phyloP scores from a whole-genome alignment of 2,113 vertebrate species.

The Neotoma lepida region DNA sequence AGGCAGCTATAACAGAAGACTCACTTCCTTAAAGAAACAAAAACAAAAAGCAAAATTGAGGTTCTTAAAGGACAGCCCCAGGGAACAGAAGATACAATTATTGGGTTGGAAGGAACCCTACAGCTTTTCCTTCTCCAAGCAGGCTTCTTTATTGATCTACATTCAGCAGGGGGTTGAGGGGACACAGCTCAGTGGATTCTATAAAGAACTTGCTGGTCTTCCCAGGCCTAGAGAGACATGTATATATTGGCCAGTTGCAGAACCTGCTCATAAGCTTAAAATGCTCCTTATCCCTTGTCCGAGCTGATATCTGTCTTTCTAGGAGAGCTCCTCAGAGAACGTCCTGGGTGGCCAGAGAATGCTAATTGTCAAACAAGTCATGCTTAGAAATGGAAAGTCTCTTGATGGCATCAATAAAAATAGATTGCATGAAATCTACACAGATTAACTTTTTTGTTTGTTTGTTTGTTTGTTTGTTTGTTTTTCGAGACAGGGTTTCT shows the following conservation, averaged over 20 bases:
- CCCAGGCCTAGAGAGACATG: neutral
- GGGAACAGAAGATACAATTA: slow-evolving; percentile 69
- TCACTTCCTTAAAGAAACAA: slow-evolving; percentile 64
- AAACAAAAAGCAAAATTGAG: slow-evolving; percentile 35
- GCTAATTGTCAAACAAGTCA: neutral
- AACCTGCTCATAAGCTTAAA: slow-evolving; percentile 56
- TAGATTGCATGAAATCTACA: neutral
- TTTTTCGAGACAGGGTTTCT: too few species aligned
- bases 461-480: too few species aligned
- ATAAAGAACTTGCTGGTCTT: neutral
- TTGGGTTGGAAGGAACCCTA: slow-evolving; percentile 66
- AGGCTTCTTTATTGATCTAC: slow-evolving; percentile 57
- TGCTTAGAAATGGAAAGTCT: slow-evolving; percentile 31
- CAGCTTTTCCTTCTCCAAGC: slow-evolving; percentile 35
- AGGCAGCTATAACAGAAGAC: slow-evolving; percentile 73
- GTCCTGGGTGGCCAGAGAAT: neutral
- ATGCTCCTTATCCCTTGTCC: neutral
- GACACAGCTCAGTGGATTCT: slow-evolving; percentile 51
- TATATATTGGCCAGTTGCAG: slow-evolving; percentile 36
- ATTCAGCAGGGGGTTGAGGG: slow-evolving; percentile 10
- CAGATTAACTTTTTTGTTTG: neutral
- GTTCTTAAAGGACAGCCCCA: slow-evolving; percentile 55
- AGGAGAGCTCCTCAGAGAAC: neutral
- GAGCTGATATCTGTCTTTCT: neutral
- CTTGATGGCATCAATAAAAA: neutral